Evolutionary conservation across 2,888 invertebrate species (phyloP).

Genomic region (Chrysolina oricalcia): DNA sequence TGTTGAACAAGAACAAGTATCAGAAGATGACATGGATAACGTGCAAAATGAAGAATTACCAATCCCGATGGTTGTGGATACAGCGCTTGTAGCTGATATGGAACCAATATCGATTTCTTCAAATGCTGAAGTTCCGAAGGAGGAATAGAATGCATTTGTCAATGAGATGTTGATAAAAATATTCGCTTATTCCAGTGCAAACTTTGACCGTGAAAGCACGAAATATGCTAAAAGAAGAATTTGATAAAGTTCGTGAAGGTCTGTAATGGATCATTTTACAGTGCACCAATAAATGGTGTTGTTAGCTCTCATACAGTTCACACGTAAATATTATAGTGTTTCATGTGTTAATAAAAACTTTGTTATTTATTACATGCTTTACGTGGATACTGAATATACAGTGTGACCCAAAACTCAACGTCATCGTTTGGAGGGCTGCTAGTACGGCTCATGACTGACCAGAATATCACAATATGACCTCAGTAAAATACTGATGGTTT

Average conservation of each 20-base stretch:
- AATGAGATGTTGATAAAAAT: neutral
- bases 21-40: neutral
- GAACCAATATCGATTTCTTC: neutral
- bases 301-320: no score
- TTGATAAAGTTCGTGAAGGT: neutral
- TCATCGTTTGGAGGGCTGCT: no score
- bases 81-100: neutral
- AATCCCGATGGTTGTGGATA: neutral
- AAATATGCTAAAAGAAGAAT: neutral
- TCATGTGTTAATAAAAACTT: no score
- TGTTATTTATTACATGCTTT: no score
- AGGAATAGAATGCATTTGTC: neutral
- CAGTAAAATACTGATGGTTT: no score
- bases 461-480: no score
- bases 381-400: neutral
- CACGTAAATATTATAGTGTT: no score
- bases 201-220: no score
- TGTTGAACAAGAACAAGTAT: conserved; percentile 6
- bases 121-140: neutral
- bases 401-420: no score
- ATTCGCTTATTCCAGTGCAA: neutral
- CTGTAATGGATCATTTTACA: neutral
- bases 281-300: no score
- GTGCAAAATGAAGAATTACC: neutral
- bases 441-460: no score